phyloP scores from a whole-genome alignment of 2,797 vertebrate species.

The Cetoscarus ocellatus region DNA sequence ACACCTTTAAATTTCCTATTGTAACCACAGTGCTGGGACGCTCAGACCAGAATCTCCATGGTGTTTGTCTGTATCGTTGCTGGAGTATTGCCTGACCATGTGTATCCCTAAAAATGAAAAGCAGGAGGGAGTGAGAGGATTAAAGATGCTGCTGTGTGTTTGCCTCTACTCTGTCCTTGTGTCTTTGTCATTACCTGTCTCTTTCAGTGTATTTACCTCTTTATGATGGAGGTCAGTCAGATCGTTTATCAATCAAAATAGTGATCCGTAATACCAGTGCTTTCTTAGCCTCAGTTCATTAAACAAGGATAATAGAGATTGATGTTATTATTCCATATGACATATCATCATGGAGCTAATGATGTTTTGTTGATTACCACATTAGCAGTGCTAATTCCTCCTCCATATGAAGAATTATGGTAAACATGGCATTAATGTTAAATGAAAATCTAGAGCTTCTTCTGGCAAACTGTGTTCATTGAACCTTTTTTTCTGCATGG shows the following conservation, averaged over 20 bases:
- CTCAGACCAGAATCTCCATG: too few species aligned
- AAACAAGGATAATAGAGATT: constrained; percentile 68
- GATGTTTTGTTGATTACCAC: constrained; percentile 67
- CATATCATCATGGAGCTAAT: constrained; percentile 62
- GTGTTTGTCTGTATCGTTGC: too few species aligned
- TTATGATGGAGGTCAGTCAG: constrained; percentile 49
- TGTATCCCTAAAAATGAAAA: too few species aligned
- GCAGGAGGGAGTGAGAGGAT: neutral
- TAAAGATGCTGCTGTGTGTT: constrained; percentile 4
- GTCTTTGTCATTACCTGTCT: constrained; percentile 41
- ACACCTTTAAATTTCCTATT: too few species aligned
- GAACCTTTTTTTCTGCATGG: constrained; percentile 10
- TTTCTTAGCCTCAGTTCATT: constrained; percentile 63
- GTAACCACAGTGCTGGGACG: too few species aligned
- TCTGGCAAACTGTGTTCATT: constrained; percentile 30
- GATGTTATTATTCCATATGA: constrained; percentile 70
- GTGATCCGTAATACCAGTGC: constrained; percentile 33
- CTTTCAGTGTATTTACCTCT: constrained; percentile 35
- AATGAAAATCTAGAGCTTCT: constrained; percentile 35
- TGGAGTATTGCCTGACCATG: too few species aligned
- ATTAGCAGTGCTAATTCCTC: constrained; percentile 58
- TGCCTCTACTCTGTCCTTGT: constrained; percentile 40
- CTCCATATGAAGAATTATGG: constrained; percentile 48
- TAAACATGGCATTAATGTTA: constrained; percentile 45
- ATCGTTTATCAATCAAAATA: constrained; percentile 54